These are phyloP conservation scores for Peromyscus nudipes DNA, from an alignment of 2,797 vertebrate genomes.

Conservation along the genomic window DNA sequence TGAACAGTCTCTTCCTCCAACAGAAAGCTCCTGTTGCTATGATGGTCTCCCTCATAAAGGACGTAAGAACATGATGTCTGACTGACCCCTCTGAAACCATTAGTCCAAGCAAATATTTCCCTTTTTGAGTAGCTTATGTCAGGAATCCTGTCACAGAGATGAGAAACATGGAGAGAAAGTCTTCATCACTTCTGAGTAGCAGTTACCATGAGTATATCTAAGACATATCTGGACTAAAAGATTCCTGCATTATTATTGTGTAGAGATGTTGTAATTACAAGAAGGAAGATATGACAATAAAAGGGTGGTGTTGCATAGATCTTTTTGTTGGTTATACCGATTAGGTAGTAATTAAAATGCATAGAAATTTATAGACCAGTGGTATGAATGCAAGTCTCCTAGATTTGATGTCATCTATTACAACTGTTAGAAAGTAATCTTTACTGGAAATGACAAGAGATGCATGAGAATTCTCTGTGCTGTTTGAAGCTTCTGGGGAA, in stretches of 20 bases:
- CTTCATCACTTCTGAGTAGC: not conserved
- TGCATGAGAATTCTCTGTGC: not conserved
- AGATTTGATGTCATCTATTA: not conserved
- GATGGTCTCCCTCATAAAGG: no score
- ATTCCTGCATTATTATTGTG: not conserved
- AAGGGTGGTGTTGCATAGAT: no score
- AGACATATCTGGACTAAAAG: not conserved
- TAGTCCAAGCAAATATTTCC: not conserved
- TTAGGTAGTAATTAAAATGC: not conserved
- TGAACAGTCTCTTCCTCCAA: not conserved
- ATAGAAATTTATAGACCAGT: not conserved
- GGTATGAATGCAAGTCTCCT: no score
- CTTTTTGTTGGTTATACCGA: not conserved
- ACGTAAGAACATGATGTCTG: not conserved
- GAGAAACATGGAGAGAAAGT: not conserved
- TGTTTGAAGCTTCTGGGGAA: not conserved
- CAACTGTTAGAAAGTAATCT: not conserved
- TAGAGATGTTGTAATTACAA: not conserved
- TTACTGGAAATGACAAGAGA: not conserved
- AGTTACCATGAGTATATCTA: not conserved
- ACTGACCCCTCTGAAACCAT: not conserved
- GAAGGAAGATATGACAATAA: not conserved
- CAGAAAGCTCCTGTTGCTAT: not conserved
- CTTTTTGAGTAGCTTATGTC: not conserved
- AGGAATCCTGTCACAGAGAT: not conserved